Base-by-base conservation (phyloP, 2,113 vertebrate genomes). In the Tachuris rubrigastra region DNA sequence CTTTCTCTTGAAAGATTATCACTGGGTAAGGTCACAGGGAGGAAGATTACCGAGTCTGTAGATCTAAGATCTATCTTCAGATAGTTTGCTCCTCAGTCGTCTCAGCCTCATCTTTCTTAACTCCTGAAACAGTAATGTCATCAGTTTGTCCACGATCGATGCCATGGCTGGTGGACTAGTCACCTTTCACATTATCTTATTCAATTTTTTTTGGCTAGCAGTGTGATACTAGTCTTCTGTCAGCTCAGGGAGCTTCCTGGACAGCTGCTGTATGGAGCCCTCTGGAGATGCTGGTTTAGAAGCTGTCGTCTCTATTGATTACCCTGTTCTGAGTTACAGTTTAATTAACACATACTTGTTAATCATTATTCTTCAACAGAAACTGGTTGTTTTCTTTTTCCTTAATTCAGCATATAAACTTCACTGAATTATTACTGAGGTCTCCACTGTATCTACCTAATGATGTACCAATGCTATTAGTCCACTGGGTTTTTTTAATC, bases 391-490 rank as follows among this genome's bases (percentile, higher is more conserved):
- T 67, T 60, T 24, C 13, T 62, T 79, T 89, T 60, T 72, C 33
- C 21, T 44, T 59, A 89, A 75, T 39, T 31, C 25, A 81, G 52
- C 84, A 67, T 8, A 76, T 12, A 75, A 85, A 18, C 19, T 19
- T n/a, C 37, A 59, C 4, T 37, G 46, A 75, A 39, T 49, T 73
- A 42, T 35, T 44, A 27, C 14, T 13, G 4, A 27, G 2, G 2
- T 35, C 8, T 42, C 37, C 10, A 44, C 22, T 39, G 23, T 12
- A 49, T 28, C n/a, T 79, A 20, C 33, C 13, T 24, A 65, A 52
- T 11, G 12, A 41, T 1, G 4, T 11, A 15, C 13, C 5, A 6
- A 35, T 31, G 15, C 4, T 39, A n/a, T 3, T 10, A 33, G 44
- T 37, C 4, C 3, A 24, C 12, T 65, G 49, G 49, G 50, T 8